Conservation (phyloP, 2,113 vertebrate genomes). For the Gorsachius goisagi region DNA sequence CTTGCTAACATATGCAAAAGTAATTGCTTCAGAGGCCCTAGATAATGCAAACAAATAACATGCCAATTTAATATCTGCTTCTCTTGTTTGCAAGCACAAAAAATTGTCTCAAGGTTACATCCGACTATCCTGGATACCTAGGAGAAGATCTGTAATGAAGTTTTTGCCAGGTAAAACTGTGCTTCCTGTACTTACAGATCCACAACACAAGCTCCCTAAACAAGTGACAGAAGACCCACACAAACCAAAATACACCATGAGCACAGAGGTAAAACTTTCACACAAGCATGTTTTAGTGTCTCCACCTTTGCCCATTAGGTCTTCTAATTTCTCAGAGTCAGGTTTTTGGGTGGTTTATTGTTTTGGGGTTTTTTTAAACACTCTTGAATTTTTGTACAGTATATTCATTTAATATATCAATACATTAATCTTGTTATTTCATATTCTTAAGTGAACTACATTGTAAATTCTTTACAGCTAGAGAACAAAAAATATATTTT, state of each 20-base stretch:
- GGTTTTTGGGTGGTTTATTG: background rate
- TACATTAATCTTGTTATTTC: background rate
- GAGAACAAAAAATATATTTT: background rate
- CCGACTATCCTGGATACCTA: background rate
- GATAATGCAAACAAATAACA: background rate
- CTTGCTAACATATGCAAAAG: background rate
- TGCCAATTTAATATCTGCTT: background rate
- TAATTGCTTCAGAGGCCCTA: background rate
- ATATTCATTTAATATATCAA: background rate
- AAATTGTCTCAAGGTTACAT: background rate
- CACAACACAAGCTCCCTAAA: background rate
- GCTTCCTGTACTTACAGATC: background rate
- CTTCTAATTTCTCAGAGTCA: background rate
- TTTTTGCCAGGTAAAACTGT: background rate
- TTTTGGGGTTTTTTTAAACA: background rate
- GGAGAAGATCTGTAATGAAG: background rate
- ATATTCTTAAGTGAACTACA: background rate
- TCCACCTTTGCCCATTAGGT: background rate
- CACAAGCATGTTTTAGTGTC: background rate
- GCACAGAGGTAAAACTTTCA: background rate
- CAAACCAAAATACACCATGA: background rate
- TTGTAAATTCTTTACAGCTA: background rate
- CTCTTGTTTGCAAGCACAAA: background rate
- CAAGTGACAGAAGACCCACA: background rate
- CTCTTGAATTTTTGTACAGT: background rate